phyloP scores from a whole-genome alignment of 2,113 vertebrate species.

The Zosterops borbonicus region DNA sequence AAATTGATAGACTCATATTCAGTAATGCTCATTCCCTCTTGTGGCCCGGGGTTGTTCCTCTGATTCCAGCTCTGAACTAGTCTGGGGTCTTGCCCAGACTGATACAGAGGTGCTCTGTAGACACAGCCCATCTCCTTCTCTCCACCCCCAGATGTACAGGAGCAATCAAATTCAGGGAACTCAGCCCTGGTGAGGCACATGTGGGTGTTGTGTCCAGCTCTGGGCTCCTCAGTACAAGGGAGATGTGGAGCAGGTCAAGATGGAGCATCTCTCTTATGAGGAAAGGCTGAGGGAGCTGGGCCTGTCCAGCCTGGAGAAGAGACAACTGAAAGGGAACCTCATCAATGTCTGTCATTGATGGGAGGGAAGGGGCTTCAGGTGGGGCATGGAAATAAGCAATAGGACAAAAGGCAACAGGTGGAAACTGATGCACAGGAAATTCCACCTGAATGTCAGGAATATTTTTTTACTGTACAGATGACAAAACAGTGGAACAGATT shows the following conservation, averaged over 20 bases:
- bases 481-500: neutral
- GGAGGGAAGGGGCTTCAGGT: neutral
- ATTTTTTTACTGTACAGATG: neutral
- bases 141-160: neutral
- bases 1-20: neutral
- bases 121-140: neutral
- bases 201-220: neutral
- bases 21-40: neutral
- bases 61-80: neutral
- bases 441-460: neutral
- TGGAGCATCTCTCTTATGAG: neutral
- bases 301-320: neutral
- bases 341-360: too few relatives aligned
- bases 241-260: neutral
- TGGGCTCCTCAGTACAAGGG: neutral
- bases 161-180: neutral
- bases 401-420: fast-evolving
- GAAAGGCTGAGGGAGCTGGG: neutral
- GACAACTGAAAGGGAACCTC: fast-evolving
- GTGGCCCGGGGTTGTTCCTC: neutral
- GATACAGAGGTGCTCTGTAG: neutral
- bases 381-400: too few relatives aligned
- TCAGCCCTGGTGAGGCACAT: neutral
- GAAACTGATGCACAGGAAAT: neutral
- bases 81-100: neutral